phyloP scores from a whole-genome alignment of 2,888 invertebrate species.

The Epinotia nisella region DNA sequence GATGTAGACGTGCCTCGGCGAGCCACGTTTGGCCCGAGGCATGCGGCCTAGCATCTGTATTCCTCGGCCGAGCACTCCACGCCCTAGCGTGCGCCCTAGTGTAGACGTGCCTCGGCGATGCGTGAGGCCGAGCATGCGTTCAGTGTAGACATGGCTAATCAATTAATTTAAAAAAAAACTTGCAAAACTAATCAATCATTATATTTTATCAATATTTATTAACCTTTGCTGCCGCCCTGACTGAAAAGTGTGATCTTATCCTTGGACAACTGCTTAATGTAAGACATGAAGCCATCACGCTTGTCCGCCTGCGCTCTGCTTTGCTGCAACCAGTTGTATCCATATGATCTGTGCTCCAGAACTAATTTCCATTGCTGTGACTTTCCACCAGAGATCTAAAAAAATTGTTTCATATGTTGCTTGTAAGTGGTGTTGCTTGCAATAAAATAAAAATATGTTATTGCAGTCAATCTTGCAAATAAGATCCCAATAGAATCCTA shows the following conservation, averaged over 20 bases:
- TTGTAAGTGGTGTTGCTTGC: neutral
- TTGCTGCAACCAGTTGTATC: conserved; percentile 88
- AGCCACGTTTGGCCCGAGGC: too few relatives aligned
- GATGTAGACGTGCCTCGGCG: too few relatives aligned
- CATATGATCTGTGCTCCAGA: conserved; percentile 90
- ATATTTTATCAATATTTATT: too few relatives aligned
- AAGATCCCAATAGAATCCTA: too few relatives aligned
- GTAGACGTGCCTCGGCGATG: too few relatives aligned
- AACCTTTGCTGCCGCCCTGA: conserved; percentile 79
- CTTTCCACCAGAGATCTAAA: conserved; percentile 88
- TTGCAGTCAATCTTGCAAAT: too few relatives aligned
- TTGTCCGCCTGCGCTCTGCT: conserved; percentile 71
- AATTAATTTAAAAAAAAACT: too few relatives aligned
- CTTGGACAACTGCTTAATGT: conserved; percentile 79
- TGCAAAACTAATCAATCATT: neutral
- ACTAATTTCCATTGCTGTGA: conserved; percentile 93
- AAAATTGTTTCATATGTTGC: neutral
- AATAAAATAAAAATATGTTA: neutral
- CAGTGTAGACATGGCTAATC: too few relatives aligned
- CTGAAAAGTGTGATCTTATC: conserved; percentile 80
- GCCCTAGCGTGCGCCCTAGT: too few relatives aligned
- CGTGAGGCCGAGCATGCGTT: too few relatives aligned
- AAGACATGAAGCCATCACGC: conserved; percentile 79
- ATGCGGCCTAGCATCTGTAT: too few relatives aligned
- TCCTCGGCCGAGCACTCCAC: too few relatives aligned